Percentiles rank a stretch among this genome's conserved stretches.
These are phyloP conservation scores for Zeugodacus cucurbitae DNA, from an alignment of 1,140 invertebrate species.

Conservation along the genomic window DNA sequence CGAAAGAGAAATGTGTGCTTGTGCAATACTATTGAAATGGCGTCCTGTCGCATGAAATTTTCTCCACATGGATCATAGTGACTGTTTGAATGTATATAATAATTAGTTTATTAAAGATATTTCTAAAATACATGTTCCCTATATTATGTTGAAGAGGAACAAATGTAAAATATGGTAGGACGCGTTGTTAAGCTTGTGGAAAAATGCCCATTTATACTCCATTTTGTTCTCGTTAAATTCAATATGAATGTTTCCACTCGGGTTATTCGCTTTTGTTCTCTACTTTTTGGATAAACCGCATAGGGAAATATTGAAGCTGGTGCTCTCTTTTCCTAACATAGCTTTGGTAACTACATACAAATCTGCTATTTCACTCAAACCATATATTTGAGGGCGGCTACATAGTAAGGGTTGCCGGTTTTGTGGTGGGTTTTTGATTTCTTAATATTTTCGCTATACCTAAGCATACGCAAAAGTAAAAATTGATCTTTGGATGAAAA, in stretches of 20 bases:
- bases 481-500: too few species aligned
- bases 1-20: slow-evolving; percentile 37
- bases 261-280: neutral
- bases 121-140: neutral
- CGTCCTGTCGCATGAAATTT: slow-evolving; percentile 27
- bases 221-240: neutral
- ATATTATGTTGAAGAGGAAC: neutral
- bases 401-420: neutral
- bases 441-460: neutral
- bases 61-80: slow-evolving; percentile 8
- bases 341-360: neutral
- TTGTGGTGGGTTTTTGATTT: neutral
- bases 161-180: neutral
- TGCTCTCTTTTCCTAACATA: neutral
- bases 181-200: neutral
- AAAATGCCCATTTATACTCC: neutral
- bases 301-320: neutral
- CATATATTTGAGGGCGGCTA: too few species aligned
- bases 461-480: neutral
- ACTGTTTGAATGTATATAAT: neutral
- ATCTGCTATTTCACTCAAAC: neutral
- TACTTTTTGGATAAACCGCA: neutral
- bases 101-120: neutral
- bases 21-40: slow-evolving; percentile 22
- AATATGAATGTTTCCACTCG: neutral